Evolutionary conservation across 2,113 vertebrate genomes (phyloP).

Genomic region (Rafetus swinhoei): DNA sequence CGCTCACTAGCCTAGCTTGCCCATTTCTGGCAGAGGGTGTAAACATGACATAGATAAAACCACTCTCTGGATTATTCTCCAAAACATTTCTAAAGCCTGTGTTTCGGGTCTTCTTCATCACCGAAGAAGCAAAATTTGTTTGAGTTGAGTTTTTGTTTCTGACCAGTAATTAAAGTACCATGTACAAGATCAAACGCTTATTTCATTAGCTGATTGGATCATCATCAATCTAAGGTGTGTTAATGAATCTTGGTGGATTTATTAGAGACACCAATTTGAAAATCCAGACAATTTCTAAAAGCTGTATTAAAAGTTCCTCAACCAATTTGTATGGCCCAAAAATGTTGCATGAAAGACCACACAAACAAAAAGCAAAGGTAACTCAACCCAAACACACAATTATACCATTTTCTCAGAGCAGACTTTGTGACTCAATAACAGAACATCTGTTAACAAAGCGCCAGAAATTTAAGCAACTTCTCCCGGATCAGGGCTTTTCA

Average conservation of each 20-base stretch:
- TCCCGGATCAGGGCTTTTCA: fast-evolving
- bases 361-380: background rate
- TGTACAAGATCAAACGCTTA: background rate
- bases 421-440: background rate
- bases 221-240: background rate
- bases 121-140: background rate
- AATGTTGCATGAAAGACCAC: background rate
- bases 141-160: background rate
- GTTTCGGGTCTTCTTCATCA: background rate
- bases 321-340: background rate
- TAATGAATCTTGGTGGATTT: background rate
- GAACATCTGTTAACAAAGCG: fast-evolving
- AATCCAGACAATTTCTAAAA: background rate
- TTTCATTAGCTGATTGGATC: background rate
- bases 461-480: background rate
- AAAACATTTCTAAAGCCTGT: background rate
- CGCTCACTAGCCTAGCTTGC: too few species aligned
- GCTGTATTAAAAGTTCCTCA: background rate
- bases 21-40: background rate
- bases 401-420: background rate
- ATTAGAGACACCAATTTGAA: background rate
- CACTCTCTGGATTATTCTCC: too few species aligned
- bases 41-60: background rate
- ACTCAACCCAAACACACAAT: background rate
- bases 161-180: background rate